Evolutionary conservation across 2,888 invertebrate genomes (phyloP), one percentile per base, ranked within the genome.

Genomic region (Drosophila subsilvestris): DNA sequence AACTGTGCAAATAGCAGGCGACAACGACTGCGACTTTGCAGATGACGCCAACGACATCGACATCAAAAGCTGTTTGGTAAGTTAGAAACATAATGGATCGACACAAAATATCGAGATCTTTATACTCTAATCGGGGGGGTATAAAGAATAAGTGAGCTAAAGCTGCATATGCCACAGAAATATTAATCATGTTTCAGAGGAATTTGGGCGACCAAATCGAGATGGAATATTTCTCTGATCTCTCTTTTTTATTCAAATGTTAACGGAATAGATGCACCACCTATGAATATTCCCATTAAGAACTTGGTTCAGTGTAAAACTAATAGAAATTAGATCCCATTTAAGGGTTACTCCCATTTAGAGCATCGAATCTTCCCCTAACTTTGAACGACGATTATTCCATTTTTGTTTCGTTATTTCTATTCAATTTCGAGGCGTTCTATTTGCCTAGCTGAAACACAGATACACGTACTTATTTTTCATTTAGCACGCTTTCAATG

Each of bases 1-100:
- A 87, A 88, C 87, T 87, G 87, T 84, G 82, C 86, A 87, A 87
- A 87, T 86, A 87, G 87, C 86, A 85, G 86, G 72, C 83, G 84
- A 84, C 83, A 86, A 74, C 79, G 55, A 51, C 57, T 22, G 57
- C 66, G 54, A 45, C 57, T 32, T n/a, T n/a, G n/a, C n/a, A n/a
- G n/a, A n/a, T n/a, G n/a, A n/a, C n/a, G n/a, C n/a, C n/a, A n/a
- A 58, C 50, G 42, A 60, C 55, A 56, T 49, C 69, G 49, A 43
- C 60, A 14, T 56, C 61, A 62, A 88, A 86, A 87, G 88, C 86
- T 86, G 81, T 75, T 80, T 73, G 88, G 86, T 86, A 86, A 88
- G 80, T 84, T 87, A 87, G 88, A 83, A 83, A 72, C 72, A 72
- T 60, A 67, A 68, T 63, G 73, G 69, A 82, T 48, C 59, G 73